Percentiles rank a stretch among this genome's conserved stretches.
These are phyloP conservation scores for Otolemur garnettii DNA, from an alignment of 2,113 vertebrate species.

Conservation along the genomic window DNA sequence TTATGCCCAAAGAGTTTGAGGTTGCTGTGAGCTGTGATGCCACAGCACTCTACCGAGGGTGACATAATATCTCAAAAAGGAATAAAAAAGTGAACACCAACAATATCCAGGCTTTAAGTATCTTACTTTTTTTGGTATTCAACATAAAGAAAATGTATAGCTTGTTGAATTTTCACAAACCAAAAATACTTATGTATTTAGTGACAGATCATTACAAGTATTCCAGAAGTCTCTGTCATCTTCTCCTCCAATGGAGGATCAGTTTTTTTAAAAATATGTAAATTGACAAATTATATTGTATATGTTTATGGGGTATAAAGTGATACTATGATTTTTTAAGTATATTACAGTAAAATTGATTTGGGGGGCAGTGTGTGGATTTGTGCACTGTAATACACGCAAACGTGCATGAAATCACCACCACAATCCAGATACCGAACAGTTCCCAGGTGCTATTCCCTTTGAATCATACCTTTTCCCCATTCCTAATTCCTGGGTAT, in stretches of 20 bases:
- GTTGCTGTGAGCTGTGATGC: too few relatives aligned
- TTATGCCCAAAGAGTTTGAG: too few relatives aligned
- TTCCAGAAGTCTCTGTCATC: not conserved
- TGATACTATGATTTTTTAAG: not conserved
- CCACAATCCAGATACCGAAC: not conserved
- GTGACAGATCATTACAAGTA: not conserved
- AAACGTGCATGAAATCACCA: not conserved
- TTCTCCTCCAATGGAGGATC: not conserved
- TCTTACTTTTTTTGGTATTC: not conserved
- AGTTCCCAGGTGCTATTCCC: not conserved
- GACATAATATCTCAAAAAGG: not conserved
- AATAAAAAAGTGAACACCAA: not conserved
- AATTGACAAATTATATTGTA: not conserved
- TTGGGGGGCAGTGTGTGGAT: not conserved
- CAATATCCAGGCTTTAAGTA: not conserved
- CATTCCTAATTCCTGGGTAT: not conserved
- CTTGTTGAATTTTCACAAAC: slow-evolving; percentile 27
- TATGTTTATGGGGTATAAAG: not conserved
- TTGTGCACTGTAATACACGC: not conserved
- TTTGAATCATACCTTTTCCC: too few relatives aligned
- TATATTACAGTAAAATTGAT: not conserved
- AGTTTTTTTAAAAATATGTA: not conserved
- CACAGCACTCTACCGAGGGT: too few relatives aligned
- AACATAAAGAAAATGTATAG: slow-evolving; percentile 26
- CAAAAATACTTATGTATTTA: not conserved